These are phyloP conservation scores for Terrapene triunguis DNA, from an alignment of 2,113 vertebrate species.

Conservation along the genomic window DNA sequence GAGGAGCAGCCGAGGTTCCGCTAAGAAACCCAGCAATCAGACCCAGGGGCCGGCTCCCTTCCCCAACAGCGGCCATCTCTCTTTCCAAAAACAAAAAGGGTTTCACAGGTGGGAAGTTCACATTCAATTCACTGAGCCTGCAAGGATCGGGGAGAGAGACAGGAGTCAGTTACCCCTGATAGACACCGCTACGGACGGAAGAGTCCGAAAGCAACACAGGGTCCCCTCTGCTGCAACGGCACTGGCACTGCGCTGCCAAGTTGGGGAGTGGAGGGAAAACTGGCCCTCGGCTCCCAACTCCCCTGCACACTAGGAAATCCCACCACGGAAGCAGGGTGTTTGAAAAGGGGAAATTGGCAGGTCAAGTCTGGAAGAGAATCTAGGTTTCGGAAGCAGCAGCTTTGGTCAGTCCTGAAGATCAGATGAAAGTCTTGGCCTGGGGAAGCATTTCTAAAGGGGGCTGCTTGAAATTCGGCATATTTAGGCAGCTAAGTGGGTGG, in stretches of 20 bases:
- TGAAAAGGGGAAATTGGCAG: not conserved
- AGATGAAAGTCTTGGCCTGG: not conserved
- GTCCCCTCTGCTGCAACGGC: not conserved
- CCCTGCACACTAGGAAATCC: not conserved
- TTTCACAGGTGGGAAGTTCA: constrained; percentile 80
- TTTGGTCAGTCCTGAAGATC: not conserved
- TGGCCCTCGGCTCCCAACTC: not conserved
- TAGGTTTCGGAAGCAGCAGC: not conserved
- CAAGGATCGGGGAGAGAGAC: not conserved
- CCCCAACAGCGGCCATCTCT: constrained; percentile 35
- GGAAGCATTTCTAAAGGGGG: not conserved
- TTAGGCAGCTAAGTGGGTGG: not conserved
- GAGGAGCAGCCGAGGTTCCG: not conserved
- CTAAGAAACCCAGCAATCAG: constrained; percentile 23
- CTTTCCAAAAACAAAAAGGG: constrained; percentile 62
- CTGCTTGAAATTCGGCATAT: not conserved
- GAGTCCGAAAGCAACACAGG: not conserved
- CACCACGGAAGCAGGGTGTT: not conserved
- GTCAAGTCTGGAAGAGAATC: not conserved
- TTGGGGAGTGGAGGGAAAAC: not conserved
- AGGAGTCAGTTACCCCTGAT: not conserved
- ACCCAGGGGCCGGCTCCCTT: not conserved
- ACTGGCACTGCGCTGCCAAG: not conserved
- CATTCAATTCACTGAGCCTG: constrained; percentile 82
- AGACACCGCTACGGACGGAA: not conserved